Conservation (phyloP, 2,113 vertebrate species). For the Natator depressus region DNA sequence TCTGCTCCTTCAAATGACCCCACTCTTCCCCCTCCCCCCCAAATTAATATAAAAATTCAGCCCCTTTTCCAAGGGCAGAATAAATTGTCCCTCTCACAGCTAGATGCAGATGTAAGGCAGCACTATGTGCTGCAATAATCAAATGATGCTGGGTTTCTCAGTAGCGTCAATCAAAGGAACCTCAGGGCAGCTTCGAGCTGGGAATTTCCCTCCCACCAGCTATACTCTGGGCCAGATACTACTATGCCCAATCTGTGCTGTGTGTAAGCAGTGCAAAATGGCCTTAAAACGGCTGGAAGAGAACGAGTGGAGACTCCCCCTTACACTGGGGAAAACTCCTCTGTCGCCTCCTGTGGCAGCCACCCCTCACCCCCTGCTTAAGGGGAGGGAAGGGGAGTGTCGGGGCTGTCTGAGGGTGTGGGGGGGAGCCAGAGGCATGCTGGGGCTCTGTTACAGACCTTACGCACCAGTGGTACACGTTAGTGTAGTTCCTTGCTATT, state of each 20-base stretch:
- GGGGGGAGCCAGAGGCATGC: neutral
- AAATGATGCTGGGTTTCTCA: neutral
- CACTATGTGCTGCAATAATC: accelerated
- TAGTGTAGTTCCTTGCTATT: neutral
- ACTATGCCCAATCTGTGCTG: neutral
- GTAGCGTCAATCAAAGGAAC: neutral
- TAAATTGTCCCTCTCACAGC: neutral
- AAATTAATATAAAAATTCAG: neutral
- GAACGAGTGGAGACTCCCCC: neutral
- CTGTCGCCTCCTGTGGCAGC: neutral
- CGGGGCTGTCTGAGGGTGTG: neutral
- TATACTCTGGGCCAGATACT: neutral
- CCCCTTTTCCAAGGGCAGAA: neutral
- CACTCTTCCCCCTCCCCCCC: neutral
- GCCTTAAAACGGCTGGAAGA: neutral
- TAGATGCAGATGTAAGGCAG: neutral
- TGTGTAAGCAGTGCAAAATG: neutral
- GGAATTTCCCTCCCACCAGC: neutral
- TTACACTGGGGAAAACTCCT: neutral
- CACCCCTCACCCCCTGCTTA: neutral
- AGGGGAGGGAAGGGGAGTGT: neutral
- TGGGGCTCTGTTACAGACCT: neutral
- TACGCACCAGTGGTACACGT: neutral
- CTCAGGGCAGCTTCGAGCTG: neutral
- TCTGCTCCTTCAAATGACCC: neutral